phyloP scores from a whole-genome alignment of 2,113 vertebrate species.

The Prinia subflava region DNA sequence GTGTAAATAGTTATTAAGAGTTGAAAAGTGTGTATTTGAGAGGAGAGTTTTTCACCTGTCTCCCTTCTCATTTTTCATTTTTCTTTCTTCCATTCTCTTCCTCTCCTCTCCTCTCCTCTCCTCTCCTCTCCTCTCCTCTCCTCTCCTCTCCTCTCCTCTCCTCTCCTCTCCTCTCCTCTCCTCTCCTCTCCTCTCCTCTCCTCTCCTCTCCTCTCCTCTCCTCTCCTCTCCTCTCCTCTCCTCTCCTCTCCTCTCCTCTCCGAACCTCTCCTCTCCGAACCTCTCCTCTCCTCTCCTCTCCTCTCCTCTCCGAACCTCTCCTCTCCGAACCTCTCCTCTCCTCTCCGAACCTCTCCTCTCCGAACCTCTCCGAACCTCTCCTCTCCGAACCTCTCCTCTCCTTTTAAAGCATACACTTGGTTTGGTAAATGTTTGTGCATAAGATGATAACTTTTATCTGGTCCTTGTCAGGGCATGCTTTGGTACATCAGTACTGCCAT shows the following conservation, averaged over 20 bases:
- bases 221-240: too few relatives aligned
- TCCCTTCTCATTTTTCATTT: background rate
- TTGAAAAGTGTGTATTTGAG: background rate
- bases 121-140: too few relatives aligned
- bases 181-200: background rate
- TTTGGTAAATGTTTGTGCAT: background rate
- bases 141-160: fast-evolving
- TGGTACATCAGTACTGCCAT: background rate
- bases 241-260: too few relatives aligned
- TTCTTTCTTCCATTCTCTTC: background rate
- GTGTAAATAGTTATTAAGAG: background rate
- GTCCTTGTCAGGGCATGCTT: background rate
- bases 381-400: too few relatives aligned
- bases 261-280: too few relatives aligned
- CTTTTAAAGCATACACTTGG: background rate
- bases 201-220: too few relatives aligned
- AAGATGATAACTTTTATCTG: background rate
- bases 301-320: too few relatives aligned
- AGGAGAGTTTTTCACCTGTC: background rate
- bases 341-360: too few relatives aligned
- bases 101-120: background rate
- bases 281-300: too few relatives aligned
- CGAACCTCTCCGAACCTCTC: too few relatives aligned
- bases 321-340: too few relatives aligned
- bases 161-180: fast-evolving